Base-by-base conservation (phyloP, 2,797 vertebrate genomes). In the Pachyuromys duprasi region DNA sequence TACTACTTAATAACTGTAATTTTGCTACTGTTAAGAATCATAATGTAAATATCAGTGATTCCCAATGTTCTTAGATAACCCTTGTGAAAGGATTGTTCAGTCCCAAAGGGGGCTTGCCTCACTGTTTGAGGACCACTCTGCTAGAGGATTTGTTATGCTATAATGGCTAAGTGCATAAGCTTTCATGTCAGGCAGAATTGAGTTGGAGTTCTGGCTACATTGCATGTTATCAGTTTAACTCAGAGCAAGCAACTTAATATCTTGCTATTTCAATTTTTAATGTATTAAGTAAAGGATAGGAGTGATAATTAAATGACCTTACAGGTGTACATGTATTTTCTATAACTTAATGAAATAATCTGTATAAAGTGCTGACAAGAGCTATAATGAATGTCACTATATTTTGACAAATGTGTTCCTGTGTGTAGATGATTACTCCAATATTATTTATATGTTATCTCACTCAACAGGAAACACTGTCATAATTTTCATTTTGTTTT, bases 241-340 rank as follows among this genome's bases (percentile, higher is more conserved):
- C 49, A 36, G 63, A 60, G 3, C 5, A 62, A 91, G n/a, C 60
- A 90, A 76, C 3, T 90, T 76, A 90, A 83, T 26, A 26, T 89
- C 33, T 87, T 60, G 5, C 31, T 84, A n/a, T 74, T 91, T 91
- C 33, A 78, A 39, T 91, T 78, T 78, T 81, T 76, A 60, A 91
- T 60, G 24, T 90, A 57, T 84, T 57, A 96, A 90, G 75, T 86
- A 65, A 55, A 80, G 45, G 95, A 84, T 86, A 94, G 31, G 82
- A 93, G 76, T 45, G 75, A 86, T 75, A 88, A 86, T 80, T 78
- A 89, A 96, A 33, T 36, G 39, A 62, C 18, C 18, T 57, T 8
- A 74, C 33, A 69, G 62, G 15, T 75, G 67, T 36, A 7, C 65
- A 60, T 79, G 31, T 53, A 91, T 87, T 87, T 36, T 81, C 62